Percentiles rank a stretch among this genome's conserved stretches.
phyloP scores from a whole-genome alignment of 92 coral and sea anemone genomes.

The Bergia sp. region DNA sequence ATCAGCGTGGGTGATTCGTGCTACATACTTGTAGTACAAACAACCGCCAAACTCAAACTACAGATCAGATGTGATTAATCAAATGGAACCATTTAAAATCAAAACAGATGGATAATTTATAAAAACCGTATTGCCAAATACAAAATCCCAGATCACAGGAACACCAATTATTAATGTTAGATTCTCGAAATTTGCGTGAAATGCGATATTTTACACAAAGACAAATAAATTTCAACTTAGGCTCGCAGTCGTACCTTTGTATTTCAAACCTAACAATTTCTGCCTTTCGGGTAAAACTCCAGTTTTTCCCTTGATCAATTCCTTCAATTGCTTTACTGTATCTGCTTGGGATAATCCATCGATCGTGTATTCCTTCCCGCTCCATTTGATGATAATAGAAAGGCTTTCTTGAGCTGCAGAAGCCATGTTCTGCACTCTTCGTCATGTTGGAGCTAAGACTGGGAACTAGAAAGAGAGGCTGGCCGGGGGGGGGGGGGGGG shows the following conservation, averaged over 20 bases:
- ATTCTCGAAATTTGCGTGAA: not conserved
- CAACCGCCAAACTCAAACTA: not conserved
- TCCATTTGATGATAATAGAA: conserved; percentile 85
- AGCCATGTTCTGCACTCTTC: conserved; percentile 28
- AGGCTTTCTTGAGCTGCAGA: conserved; percentile 12
- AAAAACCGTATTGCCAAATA: not conserved
- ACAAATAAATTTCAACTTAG: too few relatives aligned
- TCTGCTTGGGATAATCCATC: conserved; percentile 68
- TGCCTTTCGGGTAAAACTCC: conserved; percentile 95
- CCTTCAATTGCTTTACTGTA: conserved; percentile 77
- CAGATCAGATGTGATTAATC: not conserved
- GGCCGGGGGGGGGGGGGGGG: not conserved
- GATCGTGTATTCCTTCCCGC: conserved; percentile 88
- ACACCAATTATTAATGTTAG: not conserved
- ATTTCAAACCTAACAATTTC: conserved; percentile 87
- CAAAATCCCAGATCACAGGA: not conserved
- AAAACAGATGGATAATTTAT: not conserved
- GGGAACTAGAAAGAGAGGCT: not conserved
- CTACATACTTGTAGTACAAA: too few relatives aligned
- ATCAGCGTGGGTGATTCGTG: not conserved
- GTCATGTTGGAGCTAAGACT: not conserved
- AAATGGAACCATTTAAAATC: not conserved
- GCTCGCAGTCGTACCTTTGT: conserved; percentile 66
- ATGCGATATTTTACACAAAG: not conserved
- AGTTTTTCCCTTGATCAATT: conserved; percentile 77